phyloP scores from a whole-genome alignment of 2,797 vertebrate species.

The Crax fasciolata region DNA sequence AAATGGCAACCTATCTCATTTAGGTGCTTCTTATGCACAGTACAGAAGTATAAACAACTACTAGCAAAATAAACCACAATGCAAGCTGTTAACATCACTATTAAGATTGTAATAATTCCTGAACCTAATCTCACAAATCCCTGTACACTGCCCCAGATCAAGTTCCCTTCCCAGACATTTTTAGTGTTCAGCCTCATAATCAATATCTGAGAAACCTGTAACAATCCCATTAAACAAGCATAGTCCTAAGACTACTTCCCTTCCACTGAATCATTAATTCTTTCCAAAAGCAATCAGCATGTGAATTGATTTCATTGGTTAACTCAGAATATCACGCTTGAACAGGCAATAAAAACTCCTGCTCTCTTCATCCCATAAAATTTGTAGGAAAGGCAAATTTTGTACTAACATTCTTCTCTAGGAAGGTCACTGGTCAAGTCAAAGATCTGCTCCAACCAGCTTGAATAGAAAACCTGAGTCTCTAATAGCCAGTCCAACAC shows the following conservation, averaged over 20 bases:
- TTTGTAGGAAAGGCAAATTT: neutral
- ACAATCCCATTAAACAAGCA: neutral
- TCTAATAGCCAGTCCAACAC: neutral
- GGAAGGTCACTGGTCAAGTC: neutral
- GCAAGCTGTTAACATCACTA: neutral
- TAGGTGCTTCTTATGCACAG: neutral
- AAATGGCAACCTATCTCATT: neutral
- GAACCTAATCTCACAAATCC: neutral
- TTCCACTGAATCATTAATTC: neutral
- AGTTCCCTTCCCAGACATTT: neutral
- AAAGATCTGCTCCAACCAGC: conserved; percentile 12
- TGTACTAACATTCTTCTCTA: conserved; percentile 12
- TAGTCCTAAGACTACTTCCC: neutral
- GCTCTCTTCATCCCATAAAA: neutral
- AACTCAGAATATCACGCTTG: neutral
- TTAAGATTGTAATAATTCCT: neutral
- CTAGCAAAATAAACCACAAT: neutral
- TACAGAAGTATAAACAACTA: neutral
- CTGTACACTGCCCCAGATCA: neutral
- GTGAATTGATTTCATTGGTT: neutral
- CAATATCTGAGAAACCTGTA: neutral
- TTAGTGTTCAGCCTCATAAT: neutral
- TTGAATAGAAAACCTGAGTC: conserved; percentile 39
- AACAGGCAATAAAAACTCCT: neutral
- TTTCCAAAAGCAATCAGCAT: neutral